These are phyloP conservation scores for Danio tinwini DNA, from an alignment of 2,797 vertebrate genomes.

Conservation along the genomic window DNA sequence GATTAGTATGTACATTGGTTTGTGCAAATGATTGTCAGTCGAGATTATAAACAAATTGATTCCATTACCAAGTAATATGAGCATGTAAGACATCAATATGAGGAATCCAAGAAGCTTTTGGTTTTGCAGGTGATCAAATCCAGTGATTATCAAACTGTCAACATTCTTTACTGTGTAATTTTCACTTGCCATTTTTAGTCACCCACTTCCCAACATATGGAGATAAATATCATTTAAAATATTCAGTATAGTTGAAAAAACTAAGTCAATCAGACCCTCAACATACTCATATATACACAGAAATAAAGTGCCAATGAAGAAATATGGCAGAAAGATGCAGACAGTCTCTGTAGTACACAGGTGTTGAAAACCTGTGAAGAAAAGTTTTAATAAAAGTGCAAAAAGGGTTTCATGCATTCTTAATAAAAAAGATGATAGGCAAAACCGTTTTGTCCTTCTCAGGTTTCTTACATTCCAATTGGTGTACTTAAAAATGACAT, in stretches of 20 bases:
- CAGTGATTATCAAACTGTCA: conserved; percentile 52
- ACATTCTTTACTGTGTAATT: conserved; percentile 48
- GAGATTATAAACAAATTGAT: conserved; percentile 53
- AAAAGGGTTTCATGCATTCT: conserved; percentile 30
- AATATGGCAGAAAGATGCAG: conserved; percentile 27
- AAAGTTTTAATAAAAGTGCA: conserved; percentile 25
- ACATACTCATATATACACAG: conserved; percentile 10
- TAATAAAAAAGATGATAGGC: neutral
- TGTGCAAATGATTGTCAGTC: conserved; percentile 53
- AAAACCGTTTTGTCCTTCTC: neutral
- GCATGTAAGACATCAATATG: conserved; percentile 51
- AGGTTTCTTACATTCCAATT: conserved; percentile 3
- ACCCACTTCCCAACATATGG: neutral
- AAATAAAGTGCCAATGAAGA: conserved; percentile 24
- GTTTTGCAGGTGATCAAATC: conserved; percentile 53
- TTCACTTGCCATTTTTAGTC: conserved; percentile 17
- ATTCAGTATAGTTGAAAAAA: neutral
- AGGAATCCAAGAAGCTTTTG: conserved; percentile 51
- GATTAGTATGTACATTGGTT: conserved; percentile 45
- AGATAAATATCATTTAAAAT: conserved; percentile 4
- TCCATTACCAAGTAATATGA: conserved; percentile 45
- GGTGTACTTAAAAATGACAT: neutral
- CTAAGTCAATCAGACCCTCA: neutral
- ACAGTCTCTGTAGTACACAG: neutral
- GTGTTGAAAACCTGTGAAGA: neutral